Base-by-base conservation (phyloP, 1,140 invertebrate genomes). In the Danaus melanippus region DNA sequence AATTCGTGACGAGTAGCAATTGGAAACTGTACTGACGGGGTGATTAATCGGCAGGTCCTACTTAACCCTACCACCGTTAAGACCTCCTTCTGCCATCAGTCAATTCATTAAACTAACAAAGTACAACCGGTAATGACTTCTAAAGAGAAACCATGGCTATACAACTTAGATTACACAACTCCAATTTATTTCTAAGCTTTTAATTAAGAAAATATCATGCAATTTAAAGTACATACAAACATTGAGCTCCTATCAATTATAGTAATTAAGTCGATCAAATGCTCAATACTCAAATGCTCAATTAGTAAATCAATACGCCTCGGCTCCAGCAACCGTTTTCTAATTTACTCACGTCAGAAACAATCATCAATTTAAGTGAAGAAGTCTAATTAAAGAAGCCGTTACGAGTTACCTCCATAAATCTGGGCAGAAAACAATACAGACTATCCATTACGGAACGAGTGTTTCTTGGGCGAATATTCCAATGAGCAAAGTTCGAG, bases 341-440 rank as follows among this genome's bases (percentile, higher is more conserved):
- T 74, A 79, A 78, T 81, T 74, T 74, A 75, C 62, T 73, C 66
- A 75, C 71, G 78, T 81, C 74, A 79, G 73, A 71, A 75, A 81
- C 80, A 80, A 83, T 84, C 82, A 85, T 85, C 74, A 83, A 83
- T 86, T 85, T 83, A 79, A 77, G 71, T 81, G 69, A 83, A 86
- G 80, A 82, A 84, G 74, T 82, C 74, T 86, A 84, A 84, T 86
- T 86, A 83, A 83, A 83, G 80, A 84, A 86, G 80, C 79, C 78
- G 77, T 84, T 84, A 84, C 79, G 84, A 86, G 79, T 86, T 85
- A 84, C 79, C 79, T 81, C 79, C 79, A 86, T 86, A 84, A 86
- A 86, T 86, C 78, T 84, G 78, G 68, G 64, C 64, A 67, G 71
- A 66, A 76, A 80, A 82, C 83, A 84, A 84, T 86, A 84, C 70